These are phyloP conservation scores for Corythoichthys intestinalis DNA, from an alignment of 2,113 vertebrate species.

Conservation along the genomic window DNA sequence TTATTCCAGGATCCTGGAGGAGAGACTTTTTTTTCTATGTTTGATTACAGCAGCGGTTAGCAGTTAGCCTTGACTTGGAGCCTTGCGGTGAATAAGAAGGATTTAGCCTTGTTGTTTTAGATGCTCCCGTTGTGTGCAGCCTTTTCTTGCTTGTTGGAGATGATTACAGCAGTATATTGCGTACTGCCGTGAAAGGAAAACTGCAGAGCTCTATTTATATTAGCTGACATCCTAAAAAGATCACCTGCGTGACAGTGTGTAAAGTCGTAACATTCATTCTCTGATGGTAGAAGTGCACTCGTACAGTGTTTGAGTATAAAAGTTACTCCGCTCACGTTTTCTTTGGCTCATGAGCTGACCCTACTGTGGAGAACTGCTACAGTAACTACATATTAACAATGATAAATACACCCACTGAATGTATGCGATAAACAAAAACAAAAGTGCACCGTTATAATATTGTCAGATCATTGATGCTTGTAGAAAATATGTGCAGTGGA, in stretches of 20 bases:
- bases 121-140: slow-evolving; percentile 46
- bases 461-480: neutral
- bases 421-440: neutral
- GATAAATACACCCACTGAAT: neutral
- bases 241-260: neutral
- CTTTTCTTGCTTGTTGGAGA: slow-evolving; percentile 37
- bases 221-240: slow-evolving; percentile 35
- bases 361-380: neutral
- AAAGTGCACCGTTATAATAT: neutral
- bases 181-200: slow-evolving; percentile 54
- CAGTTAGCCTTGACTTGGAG: slow-evolving; percentile 55
- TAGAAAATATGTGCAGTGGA: neutral
- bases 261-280: slow-evolving; percentile 27
- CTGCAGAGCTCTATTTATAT: slow-evolving; percentile 45
- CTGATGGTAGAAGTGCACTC: slow-evolving; percentile 51
- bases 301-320: slow-evolving; percentile 49
- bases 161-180: slow-evolving; percentile 29
- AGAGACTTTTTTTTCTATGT: slow-evolving; percentile 31
- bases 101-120: slow-evolving; percentile 60
- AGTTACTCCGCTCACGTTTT: slow-evolving; percentile 22
- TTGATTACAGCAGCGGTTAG: slow-evolving; percentile 46
- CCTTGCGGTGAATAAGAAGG: slow-evolving; percentile 54
- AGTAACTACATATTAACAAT: neutral
- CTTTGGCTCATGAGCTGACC: neutral
- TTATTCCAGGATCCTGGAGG: slow-evolving; percentile 45